These are phyloP conservation scores for Gallinago solitaria DNA, from an alignment of 2,797 vertebrate genomes.

Conservation along the genomic window DNA sequence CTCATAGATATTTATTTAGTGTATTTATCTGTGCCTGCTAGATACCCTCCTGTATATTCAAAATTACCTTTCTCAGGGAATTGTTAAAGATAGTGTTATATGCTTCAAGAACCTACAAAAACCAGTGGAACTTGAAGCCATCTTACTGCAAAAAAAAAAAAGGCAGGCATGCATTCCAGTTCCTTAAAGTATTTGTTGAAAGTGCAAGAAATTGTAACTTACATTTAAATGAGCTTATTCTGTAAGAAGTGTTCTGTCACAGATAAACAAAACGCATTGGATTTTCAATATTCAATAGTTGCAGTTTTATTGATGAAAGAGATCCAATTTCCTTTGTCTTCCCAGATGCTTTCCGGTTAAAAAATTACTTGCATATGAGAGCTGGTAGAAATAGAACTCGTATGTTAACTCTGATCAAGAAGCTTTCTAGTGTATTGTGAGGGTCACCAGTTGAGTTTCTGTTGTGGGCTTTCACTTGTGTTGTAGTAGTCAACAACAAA, in stretches of 20 bases:
- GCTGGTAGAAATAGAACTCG: not conserved
- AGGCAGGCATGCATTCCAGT: not conserved
- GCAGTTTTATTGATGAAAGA: not conserved
- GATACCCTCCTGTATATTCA: not conserved
- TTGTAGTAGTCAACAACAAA: not conserved
- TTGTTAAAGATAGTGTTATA: not conserved
- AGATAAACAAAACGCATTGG: not conserved
- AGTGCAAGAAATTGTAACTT: not conserved
- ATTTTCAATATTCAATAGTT: not conserved
- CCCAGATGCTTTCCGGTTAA: not conserved
- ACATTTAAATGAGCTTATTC: not conserved
- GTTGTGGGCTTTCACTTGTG: not conserved
- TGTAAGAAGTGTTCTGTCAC: not conserved
- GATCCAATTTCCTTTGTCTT: not conserved
- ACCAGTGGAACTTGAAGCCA: not conserved
- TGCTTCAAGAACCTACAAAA: not conserved
- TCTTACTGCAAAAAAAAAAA: not conserved
- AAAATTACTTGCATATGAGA: not conserved
- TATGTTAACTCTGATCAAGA: not conserved
- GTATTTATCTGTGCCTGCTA: not conserved
- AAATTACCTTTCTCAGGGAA: not conserved
- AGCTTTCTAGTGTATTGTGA: not conserved
- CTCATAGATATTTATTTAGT: not conserved
- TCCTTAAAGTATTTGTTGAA: not conserved
- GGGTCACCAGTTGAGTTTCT: not conserved